phyloP scores from a whole-genome alignment of 2,113 vertebrate genomes.

The Sceloporus undulatus region DNA sequence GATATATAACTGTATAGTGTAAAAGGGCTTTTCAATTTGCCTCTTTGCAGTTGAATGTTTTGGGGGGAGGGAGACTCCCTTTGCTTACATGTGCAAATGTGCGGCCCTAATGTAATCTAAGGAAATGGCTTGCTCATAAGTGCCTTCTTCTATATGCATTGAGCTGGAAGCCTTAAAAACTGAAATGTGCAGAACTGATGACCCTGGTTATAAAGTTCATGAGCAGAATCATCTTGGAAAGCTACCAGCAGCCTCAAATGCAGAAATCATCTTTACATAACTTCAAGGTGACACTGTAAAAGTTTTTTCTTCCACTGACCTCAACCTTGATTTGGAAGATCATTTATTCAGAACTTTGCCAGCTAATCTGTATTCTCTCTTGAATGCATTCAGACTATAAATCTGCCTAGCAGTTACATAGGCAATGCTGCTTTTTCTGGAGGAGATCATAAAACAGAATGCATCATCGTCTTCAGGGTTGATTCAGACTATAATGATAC shows the following conservation, averaged over 20 bases:
- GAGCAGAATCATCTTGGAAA: slow-evolving; percentile 58
- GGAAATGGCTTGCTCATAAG: neutral
- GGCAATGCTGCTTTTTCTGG: neutral
- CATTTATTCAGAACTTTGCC: slow-evolving; percentile 38
- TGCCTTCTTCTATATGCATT: neutral
- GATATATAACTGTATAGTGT: too few relatives aligned
- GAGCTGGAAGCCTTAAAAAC: neutral
- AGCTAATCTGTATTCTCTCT: slow-evolving; percentile 27
- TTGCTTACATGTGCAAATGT: neutral
- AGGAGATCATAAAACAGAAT: slow-evolving; percentile 7
- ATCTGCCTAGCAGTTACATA: slow-evolving; percentile 12
- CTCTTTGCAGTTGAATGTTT: neutral
- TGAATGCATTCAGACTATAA: slow-evolving; percentile 25
- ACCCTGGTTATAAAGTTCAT: slow-evolving; percentile 29
- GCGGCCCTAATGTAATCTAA: neutral
- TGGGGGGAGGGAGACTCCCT: neutral
- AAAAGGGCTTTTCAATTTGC: neutral
- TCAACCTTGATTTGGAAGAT: slow-evolving; percentile 17
- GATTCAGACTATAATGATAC: neutral
- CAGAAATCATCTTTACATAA: slow-evolving; percentile 55
- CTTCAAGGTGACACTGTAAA: slow-evolving; percentile 40
- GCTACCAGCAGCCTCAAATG: slow-evolving; percentile 59
- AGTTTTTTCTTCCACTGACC: slow-evolving; percentile 30
- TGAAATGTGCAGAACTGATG: neutral
- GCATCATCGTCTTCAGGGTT: neutral